Evolutionary conservation across 1,140 invertebrate species (phyloP).

Genomic region (Orchestia grillus): DNA sequence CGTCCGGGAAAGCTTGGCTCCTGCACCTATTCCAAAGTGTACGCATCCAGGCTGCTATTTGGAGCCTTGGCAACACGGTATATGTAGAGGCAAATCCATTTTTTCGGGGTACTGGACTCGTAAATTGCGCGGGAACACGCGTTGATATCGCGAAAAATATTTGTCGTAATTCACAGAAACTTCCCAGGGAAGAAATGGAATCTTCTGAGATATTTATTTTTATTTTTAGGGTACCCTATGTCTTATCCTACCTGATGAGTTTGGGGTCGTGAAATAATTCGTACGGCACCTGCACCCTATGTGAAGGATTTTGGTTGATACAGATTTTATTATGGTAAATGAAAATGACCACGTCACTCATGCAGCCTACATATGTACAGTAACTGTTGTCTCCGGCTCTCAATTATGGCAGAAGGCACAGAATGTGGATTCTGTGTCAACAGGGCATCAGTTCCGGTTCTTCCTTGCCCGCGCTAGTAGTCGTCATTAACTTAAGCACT

Average conservation of each 20-base stretch:
- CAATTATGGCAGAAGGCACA: too few relatives aligned
- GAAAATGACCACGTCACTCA: too few relatives aligned
- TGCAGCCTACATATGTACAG: too few relatives aligned
- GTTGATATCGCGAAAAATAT: neutral
- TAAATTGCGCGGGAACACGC: neutral
- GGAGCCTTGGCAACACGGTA: neutral
- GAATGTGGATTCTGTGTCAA: too few relatives aligned
- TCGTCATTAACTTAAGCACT: too few relatives aligned
- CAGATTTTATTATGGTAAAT: neutral
- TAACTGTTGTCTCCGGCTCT: too few relatives aligned
- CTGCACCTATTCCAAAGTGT: neutral
- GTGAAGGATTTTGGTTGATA: neutral
- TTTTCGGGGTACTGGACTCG: neutral
- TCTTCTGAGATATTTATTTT: neutral
- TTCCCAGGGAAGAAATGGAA: too few relatives aligned
- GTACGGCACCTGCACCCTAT: neutral
- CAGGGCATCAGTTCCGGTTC: too few relatives aligned
- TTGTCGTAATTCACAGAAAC: too few relatives aligned
- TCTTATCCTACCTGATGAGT: neutral
- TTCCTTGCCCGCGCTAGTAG: too few relatives aligned
- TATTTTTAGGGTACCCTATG: neutral
- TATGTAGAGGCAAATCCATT: neutral
- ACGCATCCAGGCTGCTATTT: neutral
- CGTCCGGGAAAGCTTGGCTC: neutral
- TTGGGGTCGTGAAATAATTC: neutral